Evolutionary conservation across 2,797 vertebrate species (phyloP).

Genomic region (Pogonophryne albipinna): DNA sequence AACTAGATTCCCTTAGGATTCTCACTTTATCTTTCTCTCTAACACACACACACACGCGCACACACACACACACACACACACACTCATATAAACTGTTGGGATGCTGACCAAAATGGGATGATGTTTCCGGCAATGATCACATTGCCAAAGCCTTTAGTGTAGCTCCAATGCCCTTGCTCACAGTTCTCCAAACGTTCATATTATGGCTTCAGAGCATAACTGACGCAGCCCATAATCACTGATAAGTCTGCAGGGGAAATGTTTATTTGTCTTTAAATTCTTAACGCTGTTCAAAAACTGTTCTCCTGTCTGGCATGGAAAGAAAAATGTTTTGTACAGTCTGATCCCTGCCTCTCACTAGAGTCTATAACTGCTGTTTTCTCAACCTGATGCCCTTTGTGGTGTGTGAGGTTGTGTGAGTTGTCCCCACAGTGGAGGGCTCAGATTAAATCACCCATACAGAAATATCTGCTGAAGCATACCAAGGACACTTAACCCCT

Average conservation of each 20-base stretch:
- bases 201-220: constrained; percentile 52
- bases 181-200: constrained; percentile 60
- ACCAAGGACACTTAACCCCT: constrained; percentile 65
- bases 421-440: constrained; percentile 41
- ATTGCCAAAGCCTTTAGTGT: constrained; percentile 42
- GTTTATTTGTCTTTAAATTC: constrained; percentile 27
- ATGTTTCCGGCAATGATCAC: constrained; percentile 51
- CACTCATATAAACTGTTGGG: constrained; percentile 31
- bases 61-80: too few species aligned
- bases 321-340: constrained; percentile 27
- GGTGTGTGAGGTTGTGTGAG: constrained; percentile 54
- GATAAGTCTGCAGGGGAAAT: constrained; percentile 40
- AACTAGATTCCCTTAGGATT: constrained; percentile 34
- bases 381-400: constrained; percentile 64
- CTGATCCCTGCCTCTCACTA: constrained; percentile 37
- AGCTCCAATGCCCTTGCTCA: constrained; percentile 52
- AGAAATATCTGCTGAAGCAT: constrained; percentile 55
- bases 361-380: constrained; percentile 50
- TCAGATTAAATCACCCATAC: constrained; percentile 64
- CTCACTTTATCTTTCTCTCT: constrained; percentile 13
- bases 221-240: constrained; percentile 31
- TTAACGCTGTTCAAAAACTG: constrained; percentile 25
- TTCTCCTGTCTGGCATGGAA: constrained; percentile 23
- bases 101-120: constrained; percentile 61
- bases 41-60: constrained; percentile 1